Percentiles rank a stretch among this genome's conserved stretches.
Conservation (phyloP, 2,113 vertebrate genomes). For the Baryphthengus martii region DNA sequence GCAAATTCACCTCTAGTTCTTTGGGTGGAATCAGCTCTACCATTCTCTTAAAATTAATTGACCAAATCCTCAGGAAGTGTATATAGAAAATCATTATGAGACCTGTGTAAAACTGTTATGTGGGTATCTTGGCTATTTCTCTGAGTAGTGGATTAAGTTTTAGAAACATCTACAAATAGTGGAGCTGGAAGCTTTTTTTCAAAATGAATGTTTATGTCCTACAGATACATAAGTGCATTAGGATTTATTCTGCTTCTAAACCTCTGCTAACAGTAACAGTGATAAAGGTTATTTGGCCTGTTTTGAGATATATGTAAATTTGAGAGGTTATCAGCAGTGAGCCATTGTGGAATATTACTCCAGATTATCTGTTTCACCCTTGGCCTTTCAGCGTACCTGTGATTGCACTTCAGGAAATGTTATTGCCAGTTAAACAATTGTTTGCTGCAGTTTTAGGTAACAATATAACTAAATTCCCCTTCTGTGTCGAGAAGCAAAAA, state of each 20-base stretch:
- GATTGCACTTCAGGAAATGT: background rate
- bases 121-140: background rate
- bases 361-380: background rate
- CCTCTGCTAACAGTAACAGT: background rate
- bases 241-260: background rate
- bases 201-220: background rate
- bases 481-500: background rate
- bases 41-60: background rate
- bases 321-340: background rate
- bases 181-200: background rate
- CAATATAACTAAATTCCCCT: background rate
- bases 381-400: background rate
- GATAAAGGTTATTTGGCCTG: background rate
- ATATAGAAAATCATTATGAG: background rate
- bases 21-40: background rate
- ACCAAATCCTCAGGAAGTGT: background rate
- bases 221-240: background rate
- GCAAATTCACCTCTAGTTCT: background rate
- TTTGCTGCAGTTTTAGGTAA: background rate
- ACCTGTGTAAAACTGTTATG: background rate
- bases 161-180: background rate
- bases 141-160: background rate
- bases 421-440: background rate
- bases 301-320: background rate
- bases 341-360: background rate